phyloP scores from a whole-genome alignment of 2,888 invertebrate genomes.

The Megaustenia siamemsis region DNA sequence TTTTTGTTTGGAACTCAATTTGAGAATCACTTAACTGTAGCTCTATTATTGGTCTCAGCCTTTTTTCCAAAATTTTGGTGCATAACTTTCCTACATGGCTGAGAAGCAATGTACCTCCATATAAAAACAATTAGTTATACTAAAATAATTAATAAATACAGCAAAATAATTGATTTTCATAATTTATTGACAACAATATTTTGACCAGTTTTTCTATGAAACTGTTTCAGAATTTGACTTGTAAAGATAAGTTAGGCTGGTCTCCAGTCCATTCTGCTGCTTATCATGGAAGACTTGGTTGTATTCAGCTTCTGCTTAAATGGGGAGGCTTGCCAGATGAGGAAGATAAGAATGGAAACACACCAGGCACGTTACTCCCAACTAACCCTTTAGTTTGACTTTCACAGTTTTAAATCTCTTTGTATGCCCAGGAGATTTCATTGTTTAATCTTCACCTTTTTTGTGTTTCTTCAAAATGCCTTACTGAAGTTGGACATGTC shows the following conservation, averaged over 20 bases:
- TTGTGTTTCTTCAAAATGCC: no score
- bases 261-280: constrained; percentile 78
- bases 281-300: constrained; percentile 80
- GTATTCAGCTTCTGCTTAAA: constrained; percentile 78
- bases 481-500: no score
- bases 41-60: no score
- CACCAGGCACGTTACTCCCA: constrained; percentile 72
- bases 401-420: not conserved
- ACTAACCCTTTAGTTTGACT: not conserved
- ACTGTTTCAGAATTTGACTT: constrained; percentile 75
- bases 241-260: constrained; percentile 79
- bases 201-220: not conserved
- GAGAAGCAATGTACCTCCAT: no score
- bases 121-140: no score
- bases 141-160: no score
- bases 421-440: not conserved
- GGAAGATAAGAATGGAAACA: constrained; percentile 79
- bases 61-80: no score
- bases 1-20: no score
- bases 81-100: no score
- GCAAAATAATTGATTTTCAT: no score
- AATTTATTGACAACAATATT: no score
- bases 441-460: not conserved
- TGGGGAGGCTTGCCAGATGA: constrained; percentile 80
- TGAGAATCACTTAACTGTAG: no score